Evolutionary conservation across 2,797 vertebrate genomes (phyloP), one percentile per base, ranked within the genome.

Genomic region (Austrolebias charrua): DNA sequence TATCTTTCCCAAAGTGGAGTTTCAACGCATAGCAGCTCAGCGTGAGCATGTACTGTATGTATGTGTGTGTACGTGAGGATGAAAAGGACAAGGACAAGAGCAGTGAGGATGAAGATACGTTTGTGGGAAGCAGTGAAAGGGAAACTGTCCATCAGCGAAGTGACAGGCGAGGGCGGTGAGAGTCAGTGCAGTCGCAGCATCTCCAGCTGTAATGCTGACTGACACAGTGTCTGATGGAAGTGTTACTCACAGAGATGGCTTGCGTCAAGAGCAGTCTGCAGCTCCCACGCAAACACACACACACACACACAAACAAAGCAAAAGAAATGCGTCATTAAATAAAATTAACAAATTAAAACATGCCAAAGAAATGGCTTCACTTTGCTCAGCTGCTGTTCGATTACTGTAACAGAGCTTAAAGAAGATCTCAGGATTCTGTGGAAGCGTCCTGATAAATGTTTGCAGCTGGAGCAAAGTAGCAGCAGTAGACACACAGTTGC

Each of bases 191-290:
- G 60, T n/a, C 40, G 58, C 80, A 66, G 78, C 68, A 19, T 82
- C 81, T 65, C 73, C 67, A 42, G 77, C 72, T 71, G 72, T 87
- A 85, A 90, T 84, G 80, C 83, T 89, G 85, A 86, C 75, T 86
- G 87, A 88, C 86, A 73, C 69, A 7, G 63, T 63, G 79, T 66
- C 83, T 86, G 79, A 80, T 80, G 75, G 75, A 82, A 78, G 77
- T 64, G 74, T 66, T 76, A 66, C 75, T 75, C 74, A 67, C 47
- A 68, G 83, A 84, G 80, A 86, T 55, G 68, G 56, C 50, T 63
- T 75, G 61, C n/a, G 59, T 84, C 79, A 81, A 65, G 63, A 70
- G 55, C 57, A 79, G 50, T 63, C 67, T 69, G 63, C 40, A 35
- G 66, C 59, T 49, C 56, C 56, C 59, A 58, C 28, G 28, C 52